Percentiles rank a stretch among this genome's conserved stretches.
phyloP scores from a whole-genome alignment of 2,797 vertebrate species.

The Chrysocyon brachyurus region DNA sequence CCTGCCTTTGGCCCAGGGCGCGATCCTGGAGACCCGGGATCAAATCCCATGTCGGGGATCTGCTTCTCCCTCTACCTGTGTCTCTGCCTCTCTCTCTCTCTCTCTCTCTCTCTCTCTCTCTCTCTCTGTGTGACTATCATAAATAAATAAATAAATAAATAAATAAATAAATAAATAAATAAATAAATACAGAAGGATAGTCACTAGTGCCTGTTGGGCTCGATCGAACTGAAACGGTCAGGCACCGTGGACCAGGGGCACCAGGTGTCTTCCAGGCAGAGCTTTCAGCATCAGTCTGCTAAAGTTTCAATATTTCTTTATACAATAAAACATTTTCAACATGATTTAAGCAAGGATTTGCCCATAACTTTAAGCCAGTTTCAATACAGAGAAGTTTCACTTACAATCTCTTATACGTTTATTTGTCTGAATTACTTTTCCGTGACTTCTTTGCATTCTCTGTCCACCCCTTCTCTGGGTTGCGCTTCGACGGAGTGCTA shows the following conservation, averaged over 20 bases:
- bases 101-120: too few relatives aligned
- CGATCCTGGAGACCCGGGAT: too few relatives aligned
- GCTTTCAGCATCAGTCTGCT: background rate
- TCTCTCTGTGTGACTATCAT: too few relatives aligned
- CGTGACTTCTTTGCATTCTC: background rate
- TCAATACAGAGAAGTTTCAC: background rate
- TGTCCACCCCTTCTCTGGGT: fast-evolving
- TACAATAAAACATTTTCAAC: background rate
- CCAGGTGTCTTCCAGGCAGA: background rate
- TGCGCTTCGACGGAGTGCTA: too few relatives aligned
- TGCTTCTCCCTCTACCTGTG: too few relatives aligned
- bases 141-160: too few relatives aligned
- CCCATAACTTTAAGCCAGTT: background rate
- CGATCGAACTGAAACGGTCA: background rate
- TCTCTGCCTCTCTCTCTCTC: too few relatives aligned
- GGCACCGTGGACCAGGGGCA: fast-evolving
- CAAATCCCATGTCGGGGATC: too few relatives aligned
- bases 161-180: too few relatives aligned
- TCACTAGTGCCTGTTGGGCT: background rate
- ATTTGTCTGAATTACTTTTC: too few relatives aligned
- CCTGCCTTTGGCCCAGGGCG: too few relatives aligned
- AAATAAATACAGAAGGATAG: background rate
- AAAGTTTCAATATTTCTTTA: background rate
- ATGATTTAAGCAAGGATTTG: background rate
- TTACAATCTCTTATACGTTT: background rate